phyloP scores from a whole-genome alignment of 2,797 vertebrate species.

The Sarcoramphus papa region DNA sequence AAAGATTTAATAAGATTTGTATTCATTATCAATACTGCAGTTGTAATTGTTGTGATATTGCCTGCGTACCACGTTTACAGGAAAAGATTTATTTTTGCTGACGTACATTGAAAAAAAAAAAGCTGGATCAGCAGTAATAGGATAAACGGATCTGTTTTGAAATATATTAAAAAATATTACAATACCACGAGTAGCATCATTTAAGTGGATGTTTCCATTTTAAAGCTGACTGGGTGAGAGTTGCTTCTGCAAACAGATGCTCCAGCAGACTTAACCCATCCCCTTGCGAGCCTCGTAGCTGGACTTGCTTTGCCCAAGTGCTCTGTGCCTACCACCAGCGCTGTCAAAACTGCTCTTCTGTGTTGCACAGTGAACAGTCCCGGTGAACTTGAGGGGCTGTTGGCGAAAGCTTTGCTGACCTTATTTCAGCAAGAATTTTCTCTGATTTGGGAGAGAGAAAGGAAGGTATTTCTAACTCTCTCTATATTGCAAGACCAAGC shows the following conservation, averaged over 20 bases:
- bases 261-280: not conserved
- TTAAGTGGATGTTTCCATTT: not conserved
- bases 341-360: fast-evolving
- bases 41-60: not conserved
- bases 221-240: not conserved
- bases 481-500: not conserved
- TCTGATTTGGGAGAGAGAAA: not conserved
- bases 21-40: not conserved
- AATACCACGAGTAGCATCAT: not conserved
- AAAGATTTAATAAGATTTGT: not conserved
- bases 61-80: not conserved
- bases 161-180: not conserved
- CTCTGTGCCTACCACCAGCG: not conserved
- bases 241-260: not conserved
- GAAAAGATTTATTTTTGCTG: constrained; percentile 19
- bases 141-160: not conserved
- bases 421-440: not conserved
- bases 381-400: fast-evolving
- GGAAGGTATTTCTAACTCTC: not conserved
- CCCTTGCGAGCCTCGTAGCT: fast-evolving
- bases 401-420: fast-evolving
- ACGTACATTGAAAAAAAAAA: not conserved
- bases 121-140: constrained; percentile 25
- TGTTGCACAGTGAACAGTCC: not conserved
- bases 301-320: not conserved